These are phyloP conservation scores for Schlechtendalia chinensis DNA, from an alignment of 1,140 invertebrate species.

Conservation along the genomic window DNA sequence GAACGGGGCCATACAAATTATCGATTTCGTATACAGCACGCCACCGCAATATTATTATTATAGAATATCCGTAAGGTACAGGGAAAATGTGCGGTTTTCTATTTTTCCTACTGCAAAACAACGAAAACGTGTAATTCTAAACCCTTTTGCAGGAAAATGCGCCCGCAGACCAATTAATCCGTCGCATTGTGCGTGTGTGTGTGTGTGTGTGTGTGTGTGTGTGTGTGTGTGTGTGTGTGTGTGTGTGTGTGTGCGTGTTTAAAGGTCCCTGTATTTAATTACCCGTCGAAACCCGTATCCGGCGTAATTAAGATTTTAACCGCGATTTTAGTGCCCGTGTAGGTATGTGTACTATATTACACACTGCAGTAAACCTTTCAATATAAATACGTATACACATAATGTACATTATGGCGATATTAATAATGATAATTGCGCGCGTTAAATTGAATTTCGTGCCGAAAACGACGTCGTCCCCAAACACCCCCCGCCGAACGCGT, in stretches of 20 bases:
- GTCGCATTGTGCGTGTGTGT: not conserved
- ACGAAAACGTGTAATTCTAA: too few relatives aligned
- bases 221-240: not conserved
- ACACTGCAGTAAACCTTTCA: not conserved
- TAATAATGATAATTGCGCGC: not conserved
- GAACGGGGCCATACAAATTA: not conserved
- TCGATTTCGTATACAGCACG: conserved; percentile 12
- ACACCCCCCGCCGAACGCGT: too few relatives aligned
- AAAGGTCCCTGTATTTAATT: not conserved
- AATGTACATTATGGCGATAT: not conserved
- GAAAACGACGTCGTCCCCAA: too few relatives aligned
- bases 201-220: not conserved
- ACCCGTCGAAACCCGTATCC: not conserved
- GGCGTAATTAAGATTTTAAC: not conserved
- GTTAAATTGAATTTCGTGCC: not conserved
- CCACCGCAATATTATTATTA: too few relatives aligned
- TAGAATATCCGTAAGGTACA: too few relatives aligned
- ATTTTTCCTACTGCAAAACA: too few relatives aligned
- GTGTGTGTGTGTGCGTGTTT: not conserved
- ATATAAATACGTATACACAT: too few relatives aligned
- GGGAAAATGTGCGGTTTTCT: too few relatives aligned
- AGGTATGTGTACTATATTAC: too few relatives aligned
- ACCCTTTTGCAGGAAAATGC: too few relatives aligned
- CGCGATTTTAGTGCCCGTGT: conserved; percentile 23
- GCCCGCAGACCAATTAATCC: too few relatives aligned